Evolutionary conservation across 2,113 vertebrate genomes (phyloP).

Genomic region (Saguinus midas): DNA sequence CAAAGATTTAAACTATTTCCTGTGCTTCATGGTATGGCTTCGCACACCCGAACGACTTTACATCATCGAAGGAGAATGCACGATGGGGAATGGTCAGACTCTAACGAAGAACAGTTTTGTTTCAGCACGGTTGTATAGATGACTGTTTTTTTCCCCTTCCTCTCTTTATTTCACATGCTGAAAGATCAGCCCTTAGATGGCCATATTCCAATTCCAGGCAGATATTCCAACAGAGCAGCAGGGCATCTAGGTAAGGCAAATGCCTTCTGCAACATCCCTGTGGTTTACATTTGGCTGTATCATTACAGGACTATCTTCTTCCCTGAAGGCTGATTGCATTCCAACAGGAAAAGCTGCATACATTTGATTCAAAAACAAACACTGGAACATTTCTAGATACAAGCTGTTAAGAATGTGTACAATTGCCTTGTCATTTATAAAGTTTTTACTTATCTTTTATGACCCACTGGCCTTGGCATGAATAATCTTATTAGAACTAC

Average conservation of each 20-base stretch:
- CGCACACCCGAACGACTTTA: conserved; percentile 85
- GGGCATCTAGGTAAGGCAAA: background rate
- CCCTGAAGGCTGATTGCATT: background rate
- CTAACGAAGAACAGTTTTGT: conserved; percentile 79
- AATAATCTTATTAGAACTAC: background rate
- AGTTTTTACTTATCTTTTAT: conserved; percentile 21
- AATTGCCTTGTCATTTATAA: conserved; percentile 11
- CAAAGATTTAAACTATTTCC: conserved; percentile 87
- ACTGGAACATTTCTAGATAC: background rate
- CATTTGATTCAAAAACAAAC: background rate
- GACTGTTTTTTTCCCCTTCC: conserved; percentile 14
- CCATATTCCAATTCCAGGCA: background rate
- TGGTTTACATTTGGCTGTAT: fast-evolving
- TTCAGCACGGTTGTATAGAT: conserved; percentile 66
- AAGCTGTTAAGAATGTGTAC: background rate
- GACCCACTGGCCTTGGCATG: background rate
- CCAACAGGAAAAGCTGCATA: background rate
- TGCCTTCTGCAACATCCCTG: background rate
- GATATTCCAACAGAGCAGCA: background rate
- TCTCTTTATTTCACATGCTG: background rate
- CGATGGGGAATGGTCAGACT: conserved; percentile 78
- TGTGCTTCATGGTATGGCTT: conserved; percentile 84
- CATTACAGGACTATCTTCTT: background rate
- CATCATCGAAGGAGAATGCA: conserved; percentile 85
- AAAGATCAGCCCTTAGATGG: background rate